Evolutionary conservation across 2,797 vertebrate species (phyloP).

Genomic region (Eptatretus atami): DNA sequence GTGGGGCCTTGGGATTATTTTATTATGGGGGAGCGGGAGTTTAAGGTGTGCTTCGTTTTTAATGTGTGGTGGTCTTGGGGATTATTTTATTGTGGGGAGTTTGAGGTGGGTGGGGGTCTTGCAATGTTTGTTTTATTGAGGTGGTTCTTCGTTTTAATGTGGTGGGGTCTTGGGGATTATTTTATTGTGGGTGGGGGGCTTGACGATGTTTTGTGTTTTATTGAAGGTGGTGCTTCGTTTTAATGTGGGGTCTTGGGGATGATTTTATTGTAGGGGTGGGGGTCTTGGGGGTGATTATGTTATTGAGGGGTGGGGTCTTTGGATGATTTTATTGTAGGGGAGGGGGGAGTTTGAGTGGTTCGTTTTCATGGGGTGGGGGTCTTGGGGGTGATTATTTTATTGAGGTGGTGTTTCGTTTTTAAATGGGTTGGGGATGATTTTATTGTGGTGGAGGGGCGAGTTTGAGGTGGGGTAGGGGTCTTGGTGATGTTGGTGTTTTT

Average conservation of each 20-base stretch:
- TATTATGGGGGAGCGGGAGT: too few relatives aligned
- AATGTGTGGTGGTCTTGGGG: background rate
- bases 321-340: background rate
- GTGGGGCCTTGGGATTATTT: too few relatives aligned
- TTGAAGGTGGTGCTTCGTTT: too few relatives aligned
- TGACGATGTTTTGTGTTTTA: too few relatives aligned
- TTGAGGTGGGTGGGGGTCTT: too few relatives aligned
- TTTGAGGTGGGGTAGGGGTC: background rate
- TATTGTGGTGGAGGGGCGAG: background rate
- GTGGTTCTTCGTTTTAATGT: too few relatives aligned
- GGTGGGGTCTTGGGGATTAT: too few relatives aligned
- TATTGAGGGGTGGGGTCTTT: background rate
- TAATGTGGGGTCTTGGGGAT: background rate
- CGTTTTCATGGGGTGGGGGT: background rate
- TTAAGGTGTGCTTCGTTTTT: too few relatives aligned
- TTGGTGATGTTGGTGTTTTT: background rate
- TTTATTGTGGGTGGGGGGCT: too few relatives aligned
- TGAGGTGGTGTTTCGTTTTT: background rate
- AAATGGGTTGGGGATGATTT: background rate
- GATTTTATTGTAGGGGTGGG: background rate
- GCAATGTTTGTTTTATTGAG: too few relatives aligned
- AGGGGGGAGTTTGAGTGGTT: background rate
- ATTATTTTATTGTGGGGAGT: background rate
- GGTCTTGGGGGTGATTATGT: too few relatives aligned
- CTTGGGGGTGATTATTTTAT: background rate